Percentiles rank a stretch among this genome's conserved stretches.
These are phyloP conservation scores for Drosophila ercepeae DNA, from an alignment of 1,140 invertebrate genomes.

Conservation along the genomic window DNA sequence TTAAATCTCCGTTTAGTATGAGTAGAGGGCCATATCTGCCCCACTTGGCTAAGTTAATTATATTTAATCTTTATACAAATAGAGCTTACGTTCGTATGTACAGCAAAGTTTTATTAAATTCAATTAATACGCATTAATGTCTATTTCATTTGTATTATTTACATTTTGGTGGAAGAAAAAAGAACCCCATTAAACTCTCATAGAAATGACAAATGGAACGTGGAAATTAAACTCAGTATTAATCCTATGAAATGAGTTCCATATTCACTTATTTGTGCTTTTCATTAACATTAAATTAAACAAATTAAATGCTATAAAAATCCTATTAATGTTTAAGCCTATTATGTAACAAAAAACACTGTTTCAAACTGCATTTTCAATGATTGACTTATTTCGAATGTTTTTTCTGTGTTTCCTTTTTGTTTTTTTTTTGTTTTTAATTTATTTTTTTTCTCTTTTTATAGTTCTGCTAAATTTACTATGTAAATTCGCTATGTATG, in stretches of 20 bases:
- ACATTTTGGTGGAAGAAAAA: constrained; percentile 18
- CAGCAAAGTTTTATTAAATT: constrained; percentile 22
- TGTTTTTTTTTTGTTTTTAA: constrained; percentile 11
- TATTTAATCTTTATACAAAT: constrained; percentile 16
- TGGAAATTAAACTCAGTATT: neutral
- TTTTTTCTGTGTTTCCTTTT: constrained; percentile 30
- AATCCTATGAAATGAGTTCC: neutral
- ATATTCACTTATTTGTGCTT: neutral
- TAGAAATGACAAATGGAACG: neutral
- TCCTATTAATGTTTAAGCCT: constrained; percentile 34
- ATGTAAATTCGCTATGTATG: constrained; percentile 74
- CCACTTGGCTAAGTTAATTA: constrained; percentile 18
- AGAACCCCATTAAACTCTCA: constrained; percentile 1
- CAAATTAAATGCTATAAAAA: constrained; percentile 17
- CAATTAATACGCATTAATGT: constrained; percentile 26
- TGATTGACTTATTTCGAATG: constrained; percentile 59
- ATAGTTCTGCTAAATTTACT: constrained; percentile 70
- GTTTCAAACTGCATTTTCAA: constrained; percentile 22
- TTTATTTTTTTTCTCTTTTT: constrained; percentile 12
- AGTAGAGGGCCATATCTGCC: neutral
- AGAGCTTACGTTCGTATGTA: constrained; percentile 40
- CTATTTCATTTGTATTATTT: constrained; percentile 33
- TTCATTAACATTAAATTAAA: constrained; percentile 5
- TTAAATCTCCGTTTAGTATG: constrained; percentile 3
- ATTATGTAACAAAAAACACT: constrained; percentile 25